phyloP scores from a whole-genome alignment of 2,888 invertebrate genomes.

The Atherix ibis region DNA sequence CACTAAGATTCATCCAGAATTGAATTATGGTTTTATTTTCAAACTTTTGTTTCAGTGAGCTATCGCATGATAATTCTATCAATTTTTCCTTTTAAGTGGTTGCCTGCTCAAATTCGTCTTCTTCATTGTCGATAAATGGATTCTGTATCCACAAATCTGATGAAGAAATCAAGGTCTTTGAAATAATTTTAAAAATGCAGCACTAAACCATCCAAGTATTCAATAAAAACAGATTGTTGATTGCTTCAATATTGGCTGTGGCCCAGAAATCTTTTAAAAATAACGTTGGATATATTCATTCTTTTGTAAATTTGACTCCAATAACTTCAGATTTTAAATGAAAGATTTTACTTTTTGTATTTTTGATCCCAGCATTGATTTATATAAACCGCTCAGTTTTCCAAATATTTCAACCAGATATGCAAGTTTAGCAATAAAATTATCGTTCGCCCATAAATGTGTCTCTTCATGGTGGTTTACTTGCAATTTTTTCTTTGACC shows the following conservation, averaged over 20 bases:
- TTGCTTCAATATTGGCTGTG: slow-evolving; percentile 6
- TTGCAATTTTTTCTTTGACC: slow-evolving; percentile 7
- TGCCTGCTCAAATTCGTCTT: background rate
- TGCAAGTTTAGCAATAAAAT: slow-evolving; percentile 8
- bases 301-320: background rate
- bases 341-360: slow-evolving; percentile 7
- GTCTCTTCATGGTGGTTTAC: slow-evolving; percentile 4
- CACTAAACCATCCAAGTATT: too few relatives aligned
- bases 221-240: slow-evolving; percentile 4
- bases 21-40: too few relatives aligned
- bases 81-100: background rate
- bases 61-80: background rate
- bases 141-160: background rate
- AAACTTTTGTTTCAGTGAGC: background rate
- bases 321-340: slow-evolving; percentile 5
- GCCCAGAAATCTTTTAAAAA: slow-evolving; percentile 5
- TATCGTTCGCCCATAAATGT: slow-evolving; percentile 6
- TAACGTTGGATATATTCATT: background rate
- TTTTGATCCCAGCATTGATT: slow-evolving; percentile 7
- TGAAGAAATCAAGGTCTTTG: background rate
- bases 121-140: background rate
- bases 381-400: slow-evolving; percentile 8
- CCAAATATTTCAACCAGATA: slow-evolving; percentile 7
- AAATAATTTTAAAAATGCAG: background rate
- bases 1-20: too few relatives aligned